Evolutionary conservation across 2,113 vertebrate species (phyloP).

Genomic region (Forbesichthys papilliferus): DNA sequence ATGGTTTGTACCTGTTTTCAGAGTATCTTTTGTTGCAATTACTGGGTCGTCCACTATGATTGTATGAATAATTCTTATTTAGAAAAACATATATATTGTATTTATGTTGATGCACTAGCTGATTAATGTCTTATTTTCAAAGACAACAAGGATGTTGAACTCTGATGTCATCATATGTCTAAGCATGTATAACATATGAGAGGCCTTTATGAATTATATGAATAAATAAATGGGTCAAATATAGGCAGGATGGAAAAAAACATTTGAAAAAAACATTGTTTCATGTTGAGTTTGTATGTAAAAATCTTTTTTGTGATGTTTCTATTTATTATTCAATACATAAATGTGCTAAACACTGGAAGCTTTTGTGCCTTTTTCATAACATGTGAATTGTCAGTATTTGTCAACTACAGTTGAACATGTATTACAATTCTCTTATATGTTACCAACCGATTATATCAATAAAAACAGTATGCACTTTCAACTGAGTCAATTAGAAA

Average conservation of each 20-base stretch:
- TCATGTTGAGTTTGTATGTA: conserved; percentile 56
- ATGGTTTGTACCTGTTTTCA: background rate
- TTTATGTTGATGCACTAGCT: conserved; percentile 8
- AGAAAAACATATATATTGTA: conserved; percentile 2
- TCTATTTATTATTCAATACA: conserved; percentile 75
- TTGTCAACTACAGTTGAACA: too few species aligned
- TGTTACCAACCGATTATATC: too few species aligned
- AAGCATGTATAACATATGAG: background rate
- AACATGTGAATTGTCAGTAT: background rate
- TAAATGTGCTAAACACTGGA: conserved; percentile 32
- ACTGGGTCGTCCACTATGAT: conserved; percentile 51
- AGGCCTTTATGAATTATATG: background rate
- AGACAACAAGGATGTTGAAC: background rate
- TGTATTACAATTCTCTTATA: too few species aligned
- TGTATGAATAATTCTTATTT: conserved; percentile 33
- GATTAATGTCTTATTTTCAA: background rate
- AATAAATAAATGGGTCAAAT: background rate
- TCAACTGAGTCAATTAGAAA: too few species aligned
- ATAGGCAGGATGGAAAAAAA: background rate
- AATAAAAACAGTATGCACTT: too few species aligned
- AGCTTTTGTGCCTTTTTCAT: background rate
- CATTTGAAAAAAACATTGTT: conserved; percentile 19
- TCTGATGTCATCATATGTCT: conserved; percentile 6
- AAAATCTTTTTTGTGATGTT: conserved; percentile 50
- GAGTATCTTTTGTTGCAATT: conserved; percentile 11